Evolutionary conservation across 2,797 vertebrate genomes (phyloP).

Genomic region (Salarias fasciatus): DNA sequence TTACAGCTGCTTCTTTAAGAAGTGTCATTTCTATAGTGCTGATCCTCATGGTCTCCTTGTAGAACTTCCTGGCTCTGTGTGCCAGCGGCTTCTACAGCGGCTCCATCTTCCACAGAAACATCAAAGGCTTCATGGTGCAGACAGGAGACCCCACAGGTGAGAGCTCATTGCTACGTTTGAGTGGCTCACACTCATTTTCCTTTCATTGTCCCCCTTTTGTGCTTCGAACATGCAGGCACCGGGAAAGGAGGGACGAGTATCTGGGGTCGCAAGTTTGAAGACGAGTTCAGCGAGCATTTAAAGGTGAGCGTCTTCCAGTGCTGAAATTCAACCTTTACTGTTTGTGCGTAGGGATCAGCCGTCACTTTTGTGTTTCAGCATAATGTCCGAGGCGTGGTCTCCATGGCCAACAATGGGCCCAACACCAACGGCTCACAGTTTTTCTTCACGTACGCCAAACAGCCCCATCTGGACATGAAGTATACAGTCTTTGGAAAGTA

Average conservation of each 20-base stretch:
- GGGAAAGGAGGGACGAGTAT: constrained; percentile 98
- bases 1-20: too few relatives aligned
- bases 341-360: not conserved
- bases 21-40: not conserved
- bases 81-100: constrained; percentile 95
- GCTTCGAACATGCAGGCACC: constrained; percentile 80
- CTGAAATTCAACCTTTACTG: not conserved
- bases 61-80: constrained; percentile 96
- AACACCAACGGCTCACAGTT: constrained; percentile 97
- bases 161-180: not conserved
- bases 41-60: constrained; percentile 2
- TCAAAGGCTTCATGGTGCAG: constrained; percentile 99
- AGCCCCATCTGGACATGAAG: constrained; percentile 98
- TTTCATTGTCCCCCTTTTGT: too few relatives aligned
- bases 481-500: constrained; percentile 97
- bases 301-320: constrained; percentile 82
- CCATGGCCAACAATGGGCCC: constrained; percentile 97
- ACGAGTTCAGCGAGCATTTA: constrained; percentile 96
- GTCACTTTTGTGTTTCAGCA: constrained; percentile 79
- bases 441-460: constrained; percentile 97
- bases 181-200: too few relatives aligned
- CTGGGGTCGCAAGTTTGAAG: constrained; percentile 97
- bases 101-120: constrained; percentile 94
- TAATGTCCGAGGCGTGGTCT: constrained; percentile 95
- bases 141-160: constrained; percentile 96